A percentile compares a stretch with the other conserved stretches of the same genome.
These are phyloP conservation scores for Rhopalosiphum padi DNA, from an alignment of 1,140 invertebrate genomes.

Conservation along the genomic window DNA sequence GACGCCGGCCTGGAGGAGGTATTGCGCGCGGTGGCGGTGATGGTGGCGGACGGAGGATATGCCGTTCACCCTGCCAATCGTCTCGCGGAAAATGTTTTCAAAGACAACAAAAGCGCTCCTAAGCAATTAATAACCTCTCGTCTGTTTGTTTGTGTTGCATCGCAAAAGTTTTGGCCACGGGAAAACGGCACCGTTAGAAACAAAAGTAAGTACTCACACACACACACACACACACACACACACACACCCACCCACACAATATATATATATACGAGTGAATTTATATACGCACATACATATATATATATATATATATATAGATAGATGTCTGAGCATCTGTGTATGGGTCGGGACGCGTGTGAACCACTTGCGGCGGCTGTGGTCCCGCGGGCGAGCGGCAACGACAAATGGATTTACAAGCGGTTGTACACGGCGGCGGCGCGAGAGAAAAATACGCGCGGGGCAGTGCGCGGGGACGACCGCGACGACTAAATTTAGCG, in stretches of 20 bases:
- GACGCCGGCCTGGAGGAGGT: not conserved
- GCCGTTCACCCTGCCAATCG: not conserved
- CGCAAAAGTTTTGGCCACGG: conserved; percentile 15
- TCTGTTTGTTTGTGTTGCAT: conserved; percentile 50
- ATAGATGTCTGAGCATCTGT: conserved; percentile 16
- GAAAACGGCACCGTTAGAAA: not conserved
- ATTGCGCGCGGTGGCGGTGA: not conserved
- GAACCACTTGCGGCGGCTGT: not conserved
- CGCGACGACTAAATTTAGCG: conserved; percentile 46
- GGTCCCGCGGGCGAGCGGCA: not conserved
- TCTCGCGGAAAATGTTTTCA: conserved; percentile 47
- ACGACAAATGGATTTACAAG: conserved; percentile 50
- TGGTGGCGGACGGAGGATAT: not conserved
- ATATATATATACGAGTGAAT: not conserved
- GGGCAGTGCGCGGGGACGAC: not conserved
- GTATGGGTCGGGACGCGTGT: not conserved
- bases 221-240: no score
- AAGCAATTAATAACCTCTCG: conserved; percentile 55
- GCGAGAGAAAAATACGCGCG: not conserved
- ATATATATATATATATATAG: not conserved
- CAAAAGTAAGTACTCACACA: not conserved
- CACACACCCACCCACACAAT: not conserved
- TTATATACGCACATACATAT: not conserved
- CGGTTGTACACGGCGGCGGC: not conserved
- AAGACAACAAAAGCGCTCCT: conserved; percentile 54